Base-by-base conservation (phyloP, 2,113 vertebrate species). In the Vicugna pacos region DNA sequence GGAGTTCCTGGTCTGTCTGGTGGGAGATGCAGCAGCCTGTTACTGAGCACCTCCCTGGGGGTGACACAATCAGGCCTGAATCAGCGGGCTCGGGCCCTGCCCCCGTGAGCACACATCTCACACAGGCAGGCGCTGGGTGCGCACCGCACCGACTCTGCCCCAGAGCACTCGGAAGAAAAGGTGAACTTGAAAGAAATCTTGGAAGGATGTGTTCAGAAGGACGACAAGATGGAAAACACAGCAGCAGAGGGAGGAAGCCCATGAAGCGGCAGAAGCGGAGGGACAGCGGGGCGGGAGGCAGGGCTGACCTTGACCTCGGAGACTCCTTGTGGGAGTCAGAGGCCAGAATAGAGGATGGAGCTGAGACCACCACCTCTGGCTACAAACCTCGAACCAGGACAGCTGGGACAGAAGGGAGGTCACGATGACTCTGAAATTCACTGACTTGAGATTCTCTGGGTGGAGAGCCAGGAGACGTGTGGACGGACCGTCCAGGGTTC, bases 381-480 rank as follows among this genome's bases (percentile, higher is more conserved):
- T 14, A 14, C 28, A 13, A 64, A 12, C 65, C 52, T 3, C 8
- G 19, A 8, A 8, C 8, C 76, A 35, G 8, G 12, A 35, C 50
- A 15, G 76, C 12, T 14, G 26, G 35, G 79, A 42, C 3, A 58
- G 80, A 2, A 48, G 38, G 17, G 38, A 64, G 58, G 8, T 1
- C 10, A 30, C 0, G 5, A 17, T 2, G 7, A 30, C 6, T 5
- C 20, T 30, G 9, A 4, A 20, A 17, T 2, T 62, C 38, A 20
- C 38, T 28, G 58, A 28, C 26, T 28, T 12, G 80, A 62, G 38
- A 20, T 8, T 15, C 26, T 13, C 11, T 13, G 58, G 28, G 58
- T 42, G 38, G 38, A 42, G 38, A 42, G 38, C 35, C 22, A 14
- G 12, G 9, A 35, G 79, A 26, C 3, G 69, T 1, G 13, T 24